Evolutionary conservation across 2,888 invertebrate genomes (phyloP).

Genomic region (Sminthurinus aureus): DNA sequence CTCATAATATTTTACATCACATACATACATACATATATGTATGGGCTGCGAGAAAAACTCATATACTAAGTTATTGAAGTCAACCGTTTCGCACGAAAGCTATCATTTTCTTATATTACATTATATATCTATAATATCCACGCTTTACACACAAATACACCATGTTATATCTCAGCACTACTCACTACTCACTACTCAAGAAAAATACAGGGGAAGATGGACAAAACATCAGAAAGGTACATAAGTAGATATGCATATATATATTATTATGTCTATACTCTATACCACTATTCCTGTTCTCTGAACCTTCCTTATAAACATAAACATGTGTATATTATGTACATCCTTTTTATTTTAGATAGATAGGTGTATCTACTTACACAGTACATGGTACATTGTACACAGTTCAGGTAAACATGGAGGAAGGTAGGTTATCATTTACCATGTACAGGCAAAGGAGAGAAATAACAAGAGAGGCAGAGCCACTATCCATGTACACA

Average conservation of each 20-base stretch:
- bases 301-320: too few relatives aligned
- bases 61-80: constrained; percentile 32
- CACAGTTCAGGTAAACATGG: not conserved
- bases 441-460: not conserved
- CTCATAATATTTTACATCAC: constrained; percentile 24
- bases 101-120: constrained; percentile 32
- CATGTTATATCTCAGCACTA: not conserved
- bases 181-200: not conserved
- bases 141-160: not conserved
- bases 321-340: too few relatives aligned
- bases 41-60: not conserved
- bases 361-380: too few relatives aligned
- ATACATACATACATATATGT: not conserved
- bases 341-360: too few relatives aligned
- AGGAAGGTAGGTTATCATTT: not conserved
- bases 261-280: constrained; percentile 21
- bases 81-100: constrained; percentile 42
- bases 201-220: too few relatives aligned
- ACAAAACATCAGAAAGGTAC: not conserved
- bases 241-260: not conserved
- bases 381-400: not conserved
- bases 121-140: not conserved
- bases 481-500: not conserved
- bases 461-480: constrained; percentile 1
- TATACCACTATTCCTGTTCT: not conserved